Conservation (phyloP, 2,113 vertebrate genomes). For the Aldabrachelys gigantea region DNA sequence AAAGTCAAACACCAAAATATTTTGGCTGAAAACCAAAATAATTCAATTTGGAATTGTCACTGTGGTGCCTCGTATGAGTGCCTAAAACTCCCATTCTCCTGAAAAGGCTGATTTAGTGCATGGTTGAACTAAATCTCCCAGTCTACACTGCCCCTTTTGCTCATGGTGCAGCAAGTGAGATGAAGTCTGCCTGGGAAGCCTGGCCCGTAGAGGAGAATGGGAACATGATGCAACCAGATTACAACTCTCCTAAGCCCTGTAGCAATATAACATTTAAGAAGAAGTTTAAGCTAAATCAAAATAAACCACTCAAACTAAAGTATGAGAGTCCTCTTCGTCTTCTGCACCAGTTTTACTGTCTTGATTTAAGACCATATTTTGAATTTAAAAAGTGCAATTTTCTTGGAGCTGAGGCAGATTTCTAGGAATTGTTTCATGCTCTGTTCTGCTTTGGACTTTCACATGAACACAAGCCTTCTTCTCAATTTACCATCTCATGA, state of each 20-base stretch:
- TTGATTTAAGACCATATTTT: neutral
- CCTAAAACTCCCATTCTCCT: neutral
- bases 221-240: neutral
- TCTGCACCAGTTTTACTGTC: neutral
- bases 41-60: neutral
- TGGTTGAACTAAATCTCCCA: neutral
- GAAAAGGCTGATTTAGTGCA: neutral
- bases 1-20: neutral
- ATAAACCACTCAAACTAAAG: neutral
- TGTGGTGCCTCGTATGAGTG: neutral
- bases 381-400: neutral
- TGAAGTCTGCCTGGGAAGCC: neutral
- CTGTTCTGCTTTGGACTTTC: neutral
- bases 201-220: neutral
- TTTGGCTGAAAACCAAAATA: neutral
- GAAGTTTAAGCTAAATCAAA: neutral
- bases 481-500: fast-evolving
- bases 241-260: neutral
- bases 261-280: neutral
- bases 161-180: neutral
- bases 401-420: neutral
- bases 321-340: neutral
- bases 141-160: neutral
- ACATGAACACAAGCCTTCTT: neutral
- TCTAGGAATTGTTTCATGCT: neutral